These are phyloP conservation scores for Clangula hyemalis DNA, from an alignment of 2,797 vertebrate species.

Conservation along the genomic window DNA sequence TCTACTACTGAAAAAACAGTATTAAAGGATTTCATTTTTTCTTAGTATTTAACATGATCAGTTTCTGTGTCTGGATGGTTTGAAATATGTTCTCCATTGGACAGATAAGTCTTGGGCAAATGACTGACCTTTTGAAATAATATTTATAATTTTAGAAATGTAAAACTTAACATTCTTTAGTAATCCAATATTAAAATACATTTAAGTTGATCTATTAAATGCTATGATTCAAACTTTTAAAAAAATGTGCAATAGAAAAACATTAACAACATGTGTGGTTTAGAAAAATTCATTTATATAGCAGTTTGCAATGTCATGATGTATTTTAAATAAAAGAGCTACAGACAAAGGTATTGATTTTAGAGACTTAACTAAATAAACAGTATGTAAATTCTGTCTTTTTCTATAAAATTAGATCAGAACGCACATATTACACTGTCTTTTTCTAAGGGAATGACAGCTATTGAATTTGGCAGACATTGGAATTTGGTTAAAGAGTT, in stretches of 20 bases:
- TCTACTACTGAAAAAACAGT: conserved; percentile 15
- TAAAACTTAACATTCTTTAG: conserved; percentile 93
- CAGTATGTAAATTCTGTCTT: conserved; percentile 99
- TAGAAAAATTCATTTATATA: conserved; percentile 93
- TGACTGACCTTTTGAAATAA: conserved; percentile 95
- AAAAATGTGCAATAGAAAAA: conserved; percentile 91
- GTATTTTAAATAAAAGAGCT: conserved; percentile 98
- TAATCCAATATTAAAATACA: conserved; percentile 86
- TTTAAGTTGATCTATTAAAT: conserved; percentile 93
- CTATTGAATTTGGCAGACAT: conserved; percentile 99
- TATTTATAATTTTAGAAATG: conserved; percentile 91
- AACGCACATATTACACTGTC: conserved; percentile 95
- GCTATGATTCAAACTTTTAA: conserved; percentile 87
- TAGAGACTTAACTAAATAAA: conserved; percentile 97
- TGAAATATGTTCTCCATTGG: conserved; percentile 86
- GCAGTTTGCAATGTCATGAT: conserved; percentile 95
- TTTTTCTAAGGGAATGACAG: conserved; percentile 89
- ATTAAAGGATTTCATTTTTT: conserved; percentile 71
- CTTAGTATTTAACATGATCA: conserved; percentile 73
- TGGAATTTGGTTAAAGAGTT: conserved; percentile 99
- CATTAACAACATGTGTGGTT: conserved; percentile 96
- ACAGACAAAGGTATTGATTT: conserved; percentile 98
- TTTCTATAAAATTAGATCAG: conserved; percentile 97
- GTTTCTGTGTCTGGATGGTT: conserved; percentile 71
- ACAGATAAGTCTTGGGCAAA: conserved; percentile 81